Base-by-base conservation (phyloP, 2,113 vertebrate species). In the Prionailurus bengalensis region DNA sequence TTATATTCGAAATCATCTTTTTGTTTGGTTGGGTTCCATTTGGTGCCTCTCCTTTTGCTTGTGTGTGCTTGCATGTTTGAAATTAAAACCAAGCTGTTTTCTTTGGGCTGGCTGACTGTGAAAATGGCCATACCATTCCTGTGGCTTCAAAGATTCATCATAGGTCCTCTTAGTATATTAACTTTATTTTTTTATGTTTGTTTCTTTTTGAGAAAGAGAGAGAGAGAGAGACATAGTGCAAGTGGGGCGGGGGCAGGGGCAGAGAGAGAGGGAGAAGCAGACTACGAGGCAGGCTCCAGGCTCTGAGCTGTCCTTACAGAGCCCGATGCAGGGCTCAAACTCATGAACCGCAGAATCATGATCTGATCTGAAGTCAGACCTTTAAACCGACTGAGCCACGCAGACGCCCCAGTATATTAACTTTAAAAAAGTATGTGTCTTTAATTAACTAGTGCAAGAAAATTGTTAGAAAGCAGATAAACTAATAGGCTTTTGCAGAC, bases 391-490 rank as follows among this genome's bases (percentile, higher is more conserved):
- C 58, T 61, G 58, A 61, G 58, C 58, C 21, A 61, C 21, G 0
- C 21, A 61, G 21, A 21, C 8, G 58, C 8, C 58, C 21, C 19
- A 70, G 80, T 71, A n/a, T 83, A 65, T 42, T 80, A 91, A 58
- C 6, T 16, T 91, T 53, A 61, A 74, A 45, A 90, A 94, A 19
- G 0, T 82, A 39, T 78, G 15, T 65, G 53, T 89, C 7, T 87
- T 78, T 84, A 89, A 51, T 73, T 88, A 86, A n/a, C n/a, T 86
- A 79, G 45, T 29, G 5, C 27, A 95, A 23, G 6, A 79, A 42
- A 81, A 95, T 16, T 51, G 16, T 88, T 74, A 27, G 9, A 71
- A 90, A 87, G 85, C 55, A 88, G 92, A 91, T 36, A 87, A 96
- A 93, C 25, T 55, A 39, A 36, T 36, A 93, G 27, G 11, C 68